Base-by-base conservation (phyloP, 2,113 vertebrate species). In the Athene cunicularia region DNA sequence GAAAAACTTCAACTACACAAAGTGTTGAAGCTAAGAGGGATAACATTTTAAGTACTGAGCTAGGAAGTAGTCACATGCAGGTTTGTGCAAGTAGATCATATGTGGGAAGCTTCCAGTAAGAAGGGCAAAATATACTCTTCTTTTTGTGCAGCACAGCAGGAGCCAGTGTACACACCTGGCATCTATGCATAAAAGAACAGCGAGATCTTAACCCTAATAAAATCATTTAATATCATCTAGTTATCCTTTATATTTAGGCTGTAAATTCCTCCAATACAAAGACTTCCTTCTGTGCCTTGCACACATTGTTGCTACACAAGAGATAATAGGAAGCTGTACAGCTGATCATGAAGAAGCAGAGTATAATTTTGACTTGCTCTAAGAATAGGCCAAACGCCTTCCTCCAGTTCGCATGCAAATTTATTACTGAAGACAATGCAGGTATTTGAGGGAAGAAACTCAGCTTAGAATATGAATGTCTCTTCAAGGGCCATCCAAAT, bases 351-450 rank as follows among this genome's bases (percentile, higher is more conserved):
- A 88, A 92, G 66, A 27, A 74, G 56, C 47, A 83, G 62, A 87
- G 68, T 0, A 30, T 67, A 87, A 91, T 94, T 96, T 50, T 93
- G 73, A 71, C 64, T 86, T 89, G 76, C 80, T 94, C 86, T 80
- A 96, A 89, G 83, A 96, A 95, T 67, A 94, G 72, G 91, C 73
- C 94, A 95, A 94, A 80, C 16, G 19, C 64, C 84, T 95, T 96
- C 91, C 85, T 95, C 85, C 90, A 88, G 85, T 90, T 95, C 3
- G 16, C 74, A 88, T 90, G 79, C 53, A 94, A 93, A 96, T 95
- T 59, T 75, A 72, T 90, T 59, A 64, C 66, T 75, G 85, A 95
- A 95, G 70, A 82, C 66, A 93, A 92, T 55, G 74, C 15, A 93
- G 16, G 33, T 63, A 88, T 82, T 33, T 49, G 66, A 93, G 45